phyloP scores from a whole-genome alignment of 2,113 vertebrate species.

The Macroglossus sobrinus region DNA sequence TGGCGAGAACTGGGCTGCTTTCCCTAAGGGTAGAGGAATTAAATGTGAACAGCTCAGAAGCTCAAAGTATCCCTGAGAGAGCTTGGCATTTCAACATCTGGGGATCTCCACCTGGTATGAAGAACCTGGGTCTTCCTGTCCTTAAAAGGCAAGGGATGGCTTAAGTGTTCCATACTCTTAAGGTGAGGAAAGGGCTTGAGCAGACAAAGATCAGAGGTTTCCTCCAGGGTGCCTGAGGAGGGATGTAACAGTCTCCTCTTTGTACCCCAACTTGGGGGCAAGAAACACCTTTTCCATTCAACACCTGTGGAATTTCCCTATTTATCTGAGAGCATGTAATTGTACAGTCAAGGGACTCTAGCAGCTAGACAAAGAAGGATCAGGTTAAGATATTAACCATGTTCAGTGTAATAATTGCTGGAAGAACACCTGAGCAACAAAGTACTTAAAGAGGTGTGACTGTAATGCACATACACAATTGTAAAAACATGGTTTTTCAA shows the following conservation, averaged over 20 bases:
- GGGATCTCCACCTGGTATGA: constrained; percentile 17
- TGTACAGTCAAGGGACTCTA: not conserved
- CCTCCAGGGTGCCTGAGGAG: not conserved
- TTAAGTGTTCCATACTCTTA: not conserved
- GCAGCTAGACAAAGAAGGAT: not conserved
- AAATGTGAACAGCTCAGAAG: constrained; percentile 16
- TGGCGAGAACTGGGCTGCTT: constrained; percentile 34
- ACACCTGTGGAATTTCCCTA: not conserved
- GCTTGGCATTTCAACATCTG: not conserved
- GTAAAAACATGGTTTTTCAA: constrained; percentile 20
- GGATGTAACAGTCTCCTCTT: not conserved
- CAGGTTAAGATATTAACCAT: not conserved
- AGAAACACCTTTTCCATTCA: constrained; percentile 27
- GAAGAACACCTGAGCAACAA: constrained; percentile 24
- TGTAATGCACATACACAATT: constrained; percentile 37
- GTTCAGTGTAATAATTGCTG: constrained; percentile 28
- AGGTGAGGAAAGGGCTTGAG: not conserved
- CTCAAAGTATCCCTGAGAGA: constrained; percentile 15
- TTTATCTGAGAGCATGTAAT: constrained; percentile 19
- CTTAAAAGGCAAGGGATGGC: not conserved
- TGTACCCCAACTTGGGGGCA: not conserved
- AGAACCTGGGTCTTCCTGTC: not conserved
- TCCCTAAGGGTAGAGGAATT: not conserved
- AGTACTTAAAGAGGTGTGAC: not conserved
- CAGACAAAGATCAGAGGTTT: not conserved